These are phyloP conservation scores for Cynaeus angustus DNA, from an alignment of 2,888 invertebrate species.

Conservation along the genomic window DNA sequence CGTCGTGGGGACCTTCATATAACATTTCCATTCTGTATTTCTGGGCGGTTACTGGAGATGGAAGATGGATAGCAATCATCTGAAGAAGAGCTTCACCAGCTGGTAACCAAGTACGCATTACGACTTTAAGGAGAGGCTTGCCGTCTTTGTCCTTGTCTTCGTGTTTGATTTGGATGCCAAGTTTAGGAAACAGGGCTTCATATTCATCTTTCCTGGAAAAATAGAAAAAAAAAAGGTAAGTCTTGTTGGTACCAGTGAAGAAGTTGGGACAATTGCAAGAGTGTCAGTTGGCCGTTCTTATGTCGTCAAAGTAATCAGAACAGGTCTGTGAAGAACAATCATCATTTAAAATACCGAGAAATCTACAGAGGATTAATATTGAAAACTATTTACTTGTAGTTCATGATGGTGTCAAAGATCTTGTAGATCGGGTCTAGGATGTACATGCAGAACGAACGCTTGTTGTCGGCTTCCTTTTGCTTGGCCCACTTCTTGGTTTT, in stretches of 20 bases:
- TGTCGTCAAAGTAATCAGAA: constrained; percentile 71
- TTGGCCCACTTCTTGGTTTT: constrained; percentile 99
- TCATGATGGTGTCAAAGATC: constrained; percentile 82
- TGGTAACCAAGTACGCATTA: constrained; percentile 99
- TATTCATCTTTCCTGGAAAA: constrained; percentile 93
- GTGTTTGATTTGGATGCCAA: constrained; percentile 92
- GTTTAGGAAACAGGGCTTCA: constrained; percentile 88
- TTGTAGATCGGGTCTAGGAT: constrained; percentile 99
- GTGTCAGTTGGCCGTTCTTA: constrained; percentile 77
- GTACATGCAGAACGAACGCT: constrained; percentile 99
- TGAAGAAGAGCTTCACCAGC: constrained; percentile 99
- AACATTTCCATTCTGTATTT: constrained; percentile 99
- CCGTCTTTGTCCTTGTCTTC: constrained; percentile 98
- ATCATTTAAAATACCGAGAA: constrained; percentile 66
- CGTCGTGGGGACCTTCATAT: constrained; percentile 98
- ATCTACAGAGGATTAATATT: not conserved
- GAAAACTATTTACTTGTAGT: constrained; percentile 68
- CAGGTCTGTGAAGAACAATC: constrained; percentile 74
- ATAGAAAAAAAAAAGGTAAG: constrained; percentile 22
- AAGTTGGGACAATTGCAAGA: not conserved
- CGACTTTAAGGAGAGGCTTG: constrained; percentile 95
- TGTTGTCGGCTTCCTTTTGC: constrained; percentile 91
- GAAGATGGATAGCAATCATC: constrained; percentile 99
- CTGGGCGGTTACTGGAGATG: constrained; percentile 99
- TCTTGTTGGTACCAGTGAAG: not conserved